These are phyloP conservation scores for Podarcis muralis DNA, from an alignment of 2,113 vertebrate species.

Conservation along the genomic window DNA sequence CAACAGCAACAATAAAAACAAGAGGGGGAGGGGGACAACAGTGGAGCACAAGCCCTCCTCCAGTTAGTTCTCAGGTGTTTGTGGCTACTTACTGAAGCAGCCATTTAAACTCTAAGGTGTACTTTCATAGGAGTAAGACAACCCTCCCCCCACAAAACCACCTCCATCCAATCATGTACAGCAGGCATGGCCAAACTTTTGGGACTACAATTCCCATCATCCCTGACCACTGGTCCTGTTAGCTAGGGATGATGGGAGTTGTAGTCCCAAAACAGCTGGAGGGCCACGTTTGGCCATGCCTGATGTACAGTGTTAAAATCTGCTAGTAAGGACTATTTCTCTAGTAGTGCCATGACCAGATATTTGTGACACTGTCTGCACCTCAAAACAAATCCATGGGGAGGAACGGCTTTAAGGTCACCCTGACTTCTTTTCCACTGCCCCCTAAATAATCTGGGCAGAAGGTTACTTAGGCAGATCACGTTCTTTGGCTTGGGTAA, in stretches of 20 bases:
- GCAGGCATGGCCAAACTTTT: too few species aligned
- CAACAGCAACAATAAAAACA: neutral
- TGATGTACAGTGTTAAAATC: too few species aligned
- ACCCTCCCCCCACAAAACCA: neutral
- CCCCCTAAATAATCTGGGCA: neutral
- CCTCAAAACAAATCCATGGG: neutral
- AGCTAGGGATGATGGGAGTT: too few species aligned
- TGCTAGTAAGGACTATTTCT: neutral
- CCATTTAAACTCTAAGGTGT: neutral
- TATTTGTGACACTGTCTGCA: neutral
- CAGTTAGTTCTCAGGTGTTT: neutral
- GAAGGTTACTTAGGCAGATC: neutral
- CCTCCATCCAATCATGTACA: neutral
- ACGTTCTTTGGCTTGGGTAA: neutral
- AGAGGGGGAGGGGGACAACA: neutral
- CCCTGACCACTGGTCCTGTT: too few species aligned
- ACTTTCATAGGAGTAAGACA: neutral
- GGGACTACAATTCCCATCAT: too few species aligned
- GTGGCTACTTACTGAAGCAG: neutral
- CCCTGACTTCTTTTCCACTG: neutral
- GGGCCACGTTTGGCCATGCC: too few species aligned
- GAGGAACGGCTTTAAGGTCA: neutral
- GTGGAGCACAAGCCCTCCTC: neutral
- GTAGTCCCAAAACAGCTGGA: too few species aligned
- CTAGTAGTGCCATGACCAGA: neutral